Base-by-base conservation (phyloP, 2,113 vertebrate species). In the Apodemus speciosus region DNA sequence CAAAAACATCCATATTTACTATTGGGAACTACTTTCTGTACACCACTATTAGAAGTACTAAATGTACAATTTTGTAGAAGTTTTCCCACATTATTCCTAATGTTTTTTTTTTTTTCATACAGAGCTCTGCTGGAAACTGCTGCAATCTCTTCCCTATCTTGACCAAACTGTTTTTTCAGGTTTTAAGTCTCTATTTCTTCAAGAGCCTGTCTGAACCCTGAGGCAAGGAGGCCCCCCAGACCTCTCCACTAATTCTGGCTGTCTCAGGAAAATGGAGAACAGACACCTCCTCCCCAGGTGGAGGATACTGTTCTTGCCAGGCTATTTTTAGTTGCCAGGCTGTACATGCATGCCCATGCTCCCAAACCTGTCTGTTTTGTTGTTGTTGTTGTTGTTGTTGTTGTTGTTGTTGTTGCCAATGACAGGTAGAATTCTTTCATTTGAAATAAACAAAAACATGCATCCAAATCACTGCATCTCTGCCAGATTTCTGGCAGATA, bases 11-110 rank as follows among this genome's bases (percentile, higher is more conserved):
- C 66, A 94, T 69, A 84, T 46, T 51, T 92, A n/a, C 69, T 83
- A 13, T 68, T 85, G 64, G 72, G 73, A 89, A 95, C 80, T 43
- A 88, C 92, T 79, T 77, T 91, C 51, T 43, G 66, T 38, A 84
- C 76, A 81, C 3, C 85, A 95, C 3, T 16, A 46, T 60, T 27
- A 3, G 3, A 23, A 81, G 3, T 49, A 91, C 30, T 21, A 0
- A 66, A 7, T 71, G 35, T 20, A 0, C 11, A 73, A 43, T 87
- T 84, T 81, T 83, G 27, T 69, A 95, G 15, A 60, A 60, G 2
- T 64, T 73, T 30, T 0, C 46, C 21, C 53, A 40, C 27, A 16
- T 72, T 89, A 71, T 43, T 62, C 2, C 80, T 64, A 88, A 6
- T 72, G 43, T 35, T 87, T 90, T n/a, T n/a, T n/a, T n/a, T n/a